A percentile compares a stretch with the other conserved stretches of the same genome.
Evolutionary conservation across 2,888 invertebrate genomes (phyloP).

Genomic region (Ophion obscuratus): DNA sequence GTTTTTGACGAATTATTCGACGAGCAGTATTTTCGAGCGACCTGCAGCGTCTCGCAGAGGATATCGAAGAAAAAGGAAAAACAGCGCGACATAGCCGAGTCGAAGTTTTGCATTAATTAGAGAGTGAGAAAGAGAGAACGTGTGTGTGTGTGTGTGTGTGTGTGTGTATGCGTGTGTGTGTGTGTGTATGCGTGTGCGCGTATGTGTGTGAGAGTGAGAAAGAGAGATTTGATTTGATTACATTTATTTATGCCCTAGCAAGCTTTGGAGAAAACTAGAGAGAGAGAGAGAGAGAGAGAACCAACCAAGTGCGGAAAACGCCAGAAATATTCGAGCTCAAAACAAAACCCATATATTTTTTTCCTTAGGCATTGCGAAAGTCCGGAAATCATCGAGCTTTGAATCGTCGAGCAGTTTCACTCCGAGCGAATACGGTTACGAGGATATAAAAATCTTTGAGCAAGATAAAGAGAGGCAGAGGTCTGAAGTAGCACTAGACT

Average conservation of each 20-base stretch:
- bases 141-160: constrained; percentile 9
- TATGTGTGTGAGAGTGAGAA: constrained; percentile 4
- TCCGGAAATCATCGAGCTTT: background rate
- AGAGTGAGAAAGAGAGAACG: background rate
- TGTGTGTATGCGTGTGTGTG: background rate
- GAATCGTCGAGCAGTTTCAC: background rate
- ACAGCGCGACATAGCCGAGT: constrained; percentile 4
- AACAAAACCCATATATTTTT: background rate
- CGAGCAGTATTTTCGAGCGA: background rate
- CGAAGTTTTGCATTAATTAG: constrained; percentile 1
- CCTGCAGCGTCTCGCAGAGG: constrained; percentile 47
- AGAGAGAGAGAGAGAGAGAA: constrained; percentile 26
- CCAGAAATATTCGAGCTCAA: background rate
- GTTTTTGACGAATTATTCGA: background rate
- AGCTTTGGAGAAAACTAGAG: background rate
- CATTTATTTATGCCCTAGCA: too few species aligned
- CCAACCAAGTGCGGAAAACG: background rate
- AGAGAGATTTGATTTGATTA: background rate
- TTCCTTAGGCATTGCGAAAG: background rate
- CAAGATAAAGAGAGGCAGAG: constrained; percentile 21
- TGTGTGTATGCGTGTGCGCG: background rate
- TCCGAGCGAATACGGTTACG: background rate
- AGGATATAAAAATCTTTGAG: background rate
- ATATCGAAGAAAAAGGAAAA: constrained; percentile 44
- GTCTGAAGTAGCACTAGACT: constrained; percentile 6